phyloP scores from a whole-genome alignment of 2,888 invertebrate genomes.

The Saturnia pavonia region DNA sequence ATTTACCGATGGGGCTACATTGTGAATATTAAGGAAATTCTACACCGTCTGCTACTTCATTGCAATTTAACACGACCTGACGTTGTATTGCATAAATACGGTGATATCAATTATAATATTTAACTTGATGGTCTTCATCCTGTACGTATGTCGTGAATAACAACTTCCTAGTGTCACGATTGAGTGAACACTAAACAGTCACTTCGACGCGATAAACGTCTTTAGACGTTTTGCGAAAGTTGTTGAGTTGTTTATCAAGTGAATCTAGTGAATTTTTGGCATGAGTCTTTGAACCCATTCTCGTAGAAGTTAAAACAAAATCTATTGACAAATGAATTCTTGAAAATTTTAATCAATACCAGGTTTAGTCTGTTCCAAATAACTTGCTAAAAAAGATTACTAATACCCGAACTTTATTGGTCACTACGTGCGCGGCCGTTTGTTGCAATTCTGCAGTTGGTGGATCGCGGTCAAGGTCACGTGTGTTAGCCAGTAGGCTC shows the following conservation, averaged over 20 bases:
- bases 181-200: neutral
- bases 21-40: neutral
- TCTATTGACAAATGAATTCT: neutral
- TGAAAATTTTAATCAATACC: neutral
- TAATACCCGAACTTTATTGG: neutral
- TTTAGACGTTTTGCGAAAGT: neutral
- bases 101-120: neutral
- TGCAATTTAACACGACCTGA: neutral
- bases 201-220: neutral
- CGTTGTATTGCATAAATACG: neutral
- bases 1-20: too few species aligned
- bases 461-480: constrained; percentile 6
- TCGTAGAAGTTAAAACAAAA: neutral
- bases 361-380: neutral
- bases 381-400: neutral
- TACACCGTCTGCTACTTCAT: neutral
- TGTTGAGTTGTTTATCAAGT: neutral
- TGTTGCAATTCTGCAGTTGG: neutral
- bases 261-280: neutral
- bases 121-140: neutral
- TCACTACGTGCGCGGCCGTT: neutral
- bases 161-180: neutral
- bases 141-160: neutral
- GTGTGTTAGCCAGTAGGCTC: neutral
- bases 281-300: neutral